Conservation (phyloP, 1,140 invertebrate species). For the Aphidius ervi region DNA sequence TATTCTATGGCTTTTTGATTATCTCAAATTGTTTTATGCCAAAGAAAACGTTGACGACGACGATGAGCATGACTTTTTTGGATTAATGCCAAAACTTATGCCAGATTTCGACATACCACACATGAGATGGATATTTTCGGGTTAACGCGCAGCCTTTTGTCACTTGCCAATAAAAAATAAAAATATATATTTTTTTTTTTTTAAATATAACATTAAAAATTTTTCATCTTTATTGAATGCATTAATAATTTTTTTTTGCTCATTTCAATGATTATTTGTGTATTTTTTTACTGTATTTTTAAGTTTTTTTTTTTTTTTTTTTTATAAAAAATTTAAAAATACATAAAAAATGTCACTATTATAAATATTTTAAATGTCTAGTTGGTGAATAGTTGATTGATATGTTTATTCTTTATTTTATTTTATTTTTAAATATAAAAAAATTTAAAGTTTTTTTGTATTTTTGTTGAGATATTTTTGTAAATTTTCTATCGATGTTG, state of each 20-base stretch:
- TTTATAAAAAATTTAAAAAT: not conserved
- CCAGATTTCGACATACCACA: constrained; percentile 46
- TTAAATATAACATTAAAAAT: constrained; percentile 1
- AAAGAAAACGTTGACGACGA: constrained; percentile 16
- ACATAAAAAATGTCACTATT: no score
- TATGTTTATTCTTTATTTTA: no score
- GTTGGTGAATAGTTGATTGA: no score
- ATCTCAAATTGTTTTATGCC: not conserved
- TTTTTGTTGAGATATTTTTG: no score
- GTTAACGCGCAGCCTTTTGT: constrained; percentile 35
- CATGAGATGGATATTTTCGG: constrained; percentile 51
- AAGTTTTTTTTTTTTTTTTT: constrained; percentile 9
- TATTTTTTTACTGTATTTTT: not conserved
- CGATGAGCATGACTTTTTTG: constrained; percentile 28
- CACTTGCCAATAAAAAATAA: constrained; percentile 16
- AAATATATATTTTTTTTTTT: not conserved
- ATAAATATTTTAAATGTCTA: no score
- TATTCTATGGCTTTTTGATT: no score
- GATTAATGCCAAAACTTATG: constrained; percentile 43
- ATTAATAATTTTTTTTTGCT: not conserved
- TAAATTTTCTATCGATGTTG: no score
- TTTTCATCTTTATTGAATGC: not conserved
- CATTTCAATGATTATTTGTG: constrained; percentile 1
- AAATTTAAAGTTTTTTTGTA: no score
- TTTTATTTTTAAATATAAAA: no score